Base-by-base conservation (phyloP, 1,140 invertebrate species). In the Penaeus japonicus region DNA sequence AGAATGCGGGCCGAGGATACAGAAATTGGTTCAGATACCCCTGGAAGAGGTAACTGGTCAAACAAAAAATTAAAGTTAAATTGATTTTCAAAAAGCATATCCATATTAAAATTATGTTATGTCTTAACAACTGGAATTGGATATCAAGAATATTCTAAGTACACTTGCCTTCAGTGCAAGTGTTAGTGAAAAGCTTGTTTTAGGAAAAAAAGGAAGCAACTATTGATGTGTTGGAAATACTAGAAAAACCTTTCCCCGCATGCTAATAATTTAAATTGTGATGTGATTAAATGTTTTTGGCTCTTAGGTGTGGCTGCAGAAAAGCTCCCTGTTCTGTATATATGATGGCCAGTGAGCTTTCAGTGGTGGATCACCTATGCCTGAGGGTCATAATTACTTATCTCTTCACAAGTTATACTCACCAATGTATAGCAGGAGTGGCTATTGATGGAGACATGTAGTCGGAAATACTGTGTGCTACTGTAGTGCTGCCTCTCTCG, bases 401-500 rank as follows among this genome's bases (percentile, higher is more conserved):
- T 27, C 47, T 73, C 53, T 84, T 59, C 75, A 79, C 54, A 85
- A 47, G 65, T 55, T 73, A 65, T 65, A 80, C 55, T 79, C 57
- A 47, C 65, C 77, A 83, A 39, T 86, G 77, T 86, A 86, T 80
- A 78, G 85, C 85, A 80, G 77, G 85, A 86, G 57, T 79, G 65
- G 55, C 62, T 70, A 73, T n/a, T 24, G 55, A 55, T 83, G 24
- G 32, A 57, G 73, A 84, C 53, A 84, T 83, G 22, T 77, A 88
- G 79, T 83, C 70, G 87, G 80, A 88, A 83, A 84, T 83, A 82
- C 81, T 88, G 87, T 85, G 84, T 88, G 87, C 87, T 88, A 83
- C 87, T 88, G 80, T 88, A 88, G 87, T 88, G 87, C 87, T 82
- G 87, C 87, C 87, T 88, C 87, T 84, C 79, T 47, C 47, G 77